Evolutionary conservation across 2,797 vertebrate species (phyloP).

Genomic region (Lates japonicus): DNA sequence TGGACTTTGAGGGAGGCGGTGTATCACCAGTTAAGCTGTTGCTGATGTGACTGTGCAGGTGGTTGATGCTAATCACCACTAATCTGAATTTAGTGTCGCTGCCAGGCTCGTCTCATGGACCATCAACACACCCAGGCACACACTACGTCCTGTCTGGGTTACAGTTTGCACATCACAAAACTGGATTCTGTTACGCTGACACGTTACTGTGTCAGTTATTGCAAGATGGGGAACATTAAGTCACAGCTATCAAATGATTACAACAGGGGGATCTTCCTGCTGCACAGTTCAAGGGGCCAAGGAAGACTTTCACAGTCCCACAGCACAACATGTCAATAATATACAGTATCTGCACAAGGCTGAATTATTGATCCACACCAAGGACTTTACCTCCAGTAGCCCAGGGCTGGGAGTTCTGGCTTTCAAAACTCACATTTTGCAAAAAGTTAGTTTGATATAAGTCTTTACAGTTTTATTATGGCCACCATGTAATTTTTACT

Average conservation of each 20-base stretch:
- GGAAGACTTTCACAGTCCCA: constrained; percentile 2
- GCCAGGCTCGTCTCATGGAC: not conserved
- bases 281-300: constrained; percentile 17
- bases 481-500: not conserved
- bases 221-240: constrained; percentile 13
- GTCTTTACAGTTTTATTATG: constrained; percentile 10
- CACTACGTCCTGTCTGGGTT: not conserved
- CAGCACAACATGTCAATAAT: constrained; percentile 30
- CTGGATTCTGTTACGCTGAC: constrained; percentile 15
- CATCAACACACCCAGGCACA: not conserved
- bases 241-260: constrained; percentile 5
- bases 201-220: not conserved
- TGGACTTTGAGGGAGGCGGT: not conserved
- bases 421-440: constrained; percentile 16
- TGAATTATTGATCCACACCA: constrained; percentile 33
- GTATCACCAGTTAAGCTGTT: not conserved
- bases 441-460: constrained; percentile 14
- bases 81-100: constrained; percentile 13
- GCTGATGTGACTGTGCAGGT: constrained; percentile 10
- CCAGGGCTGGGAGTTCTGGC: not conserved
- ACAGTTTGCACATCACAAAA: constrained; percentile 3
- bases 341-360: constrained; percentile 3
- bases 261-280: constrained; percentile 8
- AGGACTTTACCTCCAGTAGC: constrained; percentile 4
- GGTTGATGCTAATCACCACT: constrained; percentile 22